Evolutionary conservation across 2,797 vertebrate species (phyloP).

Genomic region (Staurois parvus): DNA sequence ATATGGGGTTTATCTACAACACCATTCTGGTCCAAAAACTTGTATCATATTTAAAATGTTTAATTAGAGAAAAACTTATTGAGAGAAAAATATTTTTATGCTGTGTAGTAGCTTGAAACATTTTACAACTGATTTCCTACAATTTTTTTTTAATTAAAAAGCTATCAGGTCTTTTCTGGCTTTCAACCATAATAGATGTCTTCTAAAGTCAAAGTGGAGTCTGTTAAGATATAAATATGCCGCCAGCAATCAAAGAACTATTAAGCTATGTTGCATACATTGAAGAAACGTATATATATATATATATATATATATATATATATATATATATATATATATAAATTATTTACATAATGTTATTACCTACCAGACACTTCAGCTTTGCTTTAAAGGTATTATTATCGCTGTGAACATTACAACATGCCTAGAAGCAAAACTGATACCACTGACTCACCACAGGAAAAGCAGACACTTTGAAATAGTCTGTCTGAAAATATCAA

Average conservation of each 20-base stretch:
- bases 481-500: slow-evolving; percentile 31
- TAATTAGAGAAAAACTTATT: too few species aligned
- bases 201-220: too few species aligned
- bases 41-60: too few species aligned
- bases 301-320: neutral
- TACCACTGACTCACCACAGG: slow-evolving; percentile 9
- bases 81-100: too few species aligned
- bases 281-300: neutral
- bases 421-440: slow-evolving; percentile 17
- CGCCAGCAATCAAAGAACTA: neutral
- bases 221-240: neutral
- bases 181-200: too few species aligned
- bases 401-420: neutral
- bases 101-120: too few species aligned
- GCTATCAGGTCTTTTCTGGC: too few species aligned
- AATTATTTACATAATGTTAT: too few species aligned
- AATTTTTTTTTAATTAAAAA: too few species aligned
- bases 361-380: slow-evolving; percentile 1
- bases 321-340: neutral
- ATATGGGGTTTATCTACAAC: too few species aligned
- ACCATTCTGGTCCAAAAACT: too few species aligned
- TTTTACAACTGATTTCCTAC: too few species aligned
- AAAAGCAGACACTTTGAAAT: slow-evolving; percentile 30
- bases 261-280: neutral
- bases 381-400: slow-evolving; percentile 11